Evolutionary conservation across 2,888 invertebrate genomes (phyloP).

Genomic region (Brachypterus glaber): DNA sequence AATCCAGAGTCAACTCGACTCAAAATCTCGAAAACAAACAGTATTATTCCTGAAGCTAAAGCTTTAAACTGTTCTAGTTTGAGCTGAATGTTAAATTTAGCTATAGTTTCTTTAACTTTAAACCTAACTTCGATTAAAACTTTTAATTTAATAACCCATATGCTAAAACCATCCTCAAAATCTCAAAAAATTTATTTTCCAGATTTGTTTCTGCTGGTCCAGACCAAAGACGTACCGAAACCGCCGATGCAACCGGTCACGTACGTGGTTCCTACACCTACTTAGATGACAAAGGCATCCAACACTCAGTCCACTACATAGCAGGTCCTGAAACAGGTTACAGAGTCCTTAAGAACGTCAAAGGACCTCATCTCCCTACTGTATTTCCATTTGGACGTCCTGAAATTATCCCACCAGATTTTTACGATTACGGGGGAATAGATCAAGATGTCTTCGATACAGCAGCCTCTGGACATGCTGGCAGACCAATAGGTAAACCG

Average conservation of each 20-base stretch:
- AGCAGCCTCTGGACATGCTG: constrained; percentile 49
- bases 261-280: constrained; percentile 70
- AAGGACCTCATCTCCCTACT: constrained; percentile 55
- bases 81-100: too few relatives aligned
- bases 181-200: constrained; percentile 13
- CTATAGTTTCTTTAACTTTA: too few relatives aligned
- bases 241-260: constrained; percentile 60
- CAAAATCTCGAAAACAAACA: constrained; percentile 1
- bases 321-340: constrained; percentile 73
- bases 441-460: constrained; percentile 37
- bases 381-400: constrained; percentile 47
- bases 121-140: too few relatives aligned
- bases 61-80: too few relatives aligned
- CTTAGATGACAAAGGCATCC: constrained; percentile 67
- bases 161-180: too few relatives aligned
- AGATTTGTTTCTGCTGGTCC: constrained; percentile 68
- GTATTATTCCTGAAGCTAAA: too few relatives aligned
- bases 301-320: constrained; percentile 67
- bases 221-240: constrained; percentile 65
- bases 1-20: constrained; percentile 1
- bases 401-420: constrained; percentile 42
- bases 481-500: constrained; percentile 34
- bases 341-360: constrained; percentile 59
- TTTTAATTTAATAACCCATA: too few relatives aligned
- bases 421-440: constrained; percentile 29